Percentiles rank a stretch among this genome's conserved stretches.
Evolutionary conservation across 2,888 invertebrate genomes (phyloP).

Genomic region (Ochropleura leucogaster): DNA sequence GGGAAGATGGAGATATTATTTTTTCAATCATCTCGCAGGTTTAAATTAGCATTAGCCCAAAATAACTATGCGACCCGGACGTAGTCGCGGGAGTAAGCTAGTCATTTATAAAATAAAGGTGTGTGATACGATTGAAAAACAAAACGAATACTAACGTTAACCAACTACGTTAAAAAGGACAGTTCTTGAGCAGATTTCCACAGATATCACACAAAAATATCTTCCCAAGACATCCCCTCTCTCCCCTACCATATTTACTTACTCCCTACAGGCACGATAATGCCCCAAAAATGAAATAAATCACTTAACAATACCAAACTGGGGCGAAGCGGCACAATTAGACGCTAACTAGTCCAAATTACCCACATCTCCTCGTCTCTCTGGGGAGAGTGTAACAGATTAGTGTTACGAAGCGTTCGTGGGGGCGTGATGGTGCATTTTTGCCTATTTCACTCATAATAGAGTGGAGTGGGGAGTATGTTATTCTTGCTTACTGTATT

Average conservation of each 20-base stretch:
- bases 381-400: slow-evolving; percentile 58
- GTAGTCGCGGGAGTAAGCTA: too few species aligned
- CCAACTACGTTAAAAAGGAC: neutral
- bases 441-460: slow-evolving; percentile 70
- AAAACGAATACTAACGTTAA: neutral
- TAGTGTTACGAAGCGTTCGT: slow-evolving; percentile 64
- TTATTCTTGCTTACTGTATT: slow-evolving; percentile 18
- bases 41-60: too few species aligned
- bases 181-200: neutral
- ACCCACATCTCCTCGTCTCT: slow-evolving; percentile 69
- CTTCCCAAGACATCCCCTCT: neutral
- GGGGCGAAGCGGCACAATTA: slow-evolving; percentile 70
- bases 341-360: slow-evolving; percentile 69
- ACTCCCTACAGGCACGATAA: slow-evolving; percentile 57
- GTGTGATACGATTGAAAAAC: too few species aligned
- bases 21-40: too few species aligned
- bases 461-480: slow-evolving; percentile 20
- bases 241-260: slow-evolving; percentile 44
- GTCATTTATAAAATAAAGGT: too few species aligned
- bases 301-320: slow-evolving; percentile 62
- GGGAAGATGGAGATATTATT: too few species aligned
- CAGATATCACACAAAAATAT: neutral
- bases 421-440: slow-evolving; percentile 71
- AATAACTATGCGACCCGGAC: too few species aligned
- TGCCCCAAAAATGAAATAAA: slow-evolving; percentile 61